A percentile compares a stretch with the other conserved stretches of the same genome.
Conservation (phyloP, 1,140 invertebrate species). For the Pomacea maculata region DNA sequence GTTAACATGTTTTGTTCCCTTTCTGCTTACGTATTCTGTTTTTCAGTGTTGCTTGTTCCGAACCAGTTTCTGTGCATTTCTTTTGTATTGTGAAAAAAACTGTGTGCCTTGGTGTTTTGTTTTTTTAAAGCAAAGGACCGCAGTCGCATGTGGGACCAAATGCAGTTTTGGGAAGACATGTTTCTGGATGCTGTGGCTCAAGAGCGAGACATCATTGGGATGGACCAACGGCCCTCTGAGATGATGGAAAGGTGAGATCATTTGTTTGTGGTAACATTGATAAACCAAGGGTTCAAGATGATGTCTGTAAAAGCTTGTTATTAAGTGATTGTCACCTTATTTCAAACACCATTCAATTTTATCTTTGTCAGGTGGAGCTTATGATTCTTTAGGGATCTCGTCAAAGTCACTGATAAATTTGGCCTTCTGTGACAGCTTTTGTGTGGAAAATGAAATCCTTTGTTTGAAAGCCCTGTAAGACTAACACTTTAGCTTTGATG, state of each 20-base stretch:
- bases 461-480: too few relatives aligned
- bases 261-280: neutral
- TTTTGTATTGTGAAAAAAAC: too few relatives aligned
- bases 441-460: too few relatives aligned
- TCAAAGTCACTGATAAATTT: too few relatives aligned
- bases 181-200: constrained; percentile 99
- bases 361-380: neutral
- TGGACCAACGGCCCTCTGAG: constrained; percentile 98
- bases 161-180: constrained; percentile 99
- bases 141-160: constrained; percentile 96
- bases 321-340: neutral
- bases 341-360: neutral
- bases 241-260: constrained; percentile 92
- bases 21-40: neutral
- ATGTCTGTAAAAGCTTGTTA: neutral
- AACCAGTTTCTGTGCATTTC: too few relatives aligned
- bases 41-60: too few relatives aligned
- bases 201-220: constrained; percentile 98
- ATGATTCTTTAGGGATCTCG: neutral
- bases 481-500: too few relatives aligned
- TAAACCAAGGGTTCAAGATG: neutral
- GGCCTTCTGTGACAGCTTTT: too few relatives aligned
- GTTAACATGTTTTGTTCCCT: too few relatives aligned
- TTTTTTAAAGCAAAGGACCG: constrained; percentile 74
- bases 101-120: too few relatives aligned